phyloP scores from a whole-genome alignment of 2,888 invertebrate genomes.

The Drosophila formosana region DNA sequence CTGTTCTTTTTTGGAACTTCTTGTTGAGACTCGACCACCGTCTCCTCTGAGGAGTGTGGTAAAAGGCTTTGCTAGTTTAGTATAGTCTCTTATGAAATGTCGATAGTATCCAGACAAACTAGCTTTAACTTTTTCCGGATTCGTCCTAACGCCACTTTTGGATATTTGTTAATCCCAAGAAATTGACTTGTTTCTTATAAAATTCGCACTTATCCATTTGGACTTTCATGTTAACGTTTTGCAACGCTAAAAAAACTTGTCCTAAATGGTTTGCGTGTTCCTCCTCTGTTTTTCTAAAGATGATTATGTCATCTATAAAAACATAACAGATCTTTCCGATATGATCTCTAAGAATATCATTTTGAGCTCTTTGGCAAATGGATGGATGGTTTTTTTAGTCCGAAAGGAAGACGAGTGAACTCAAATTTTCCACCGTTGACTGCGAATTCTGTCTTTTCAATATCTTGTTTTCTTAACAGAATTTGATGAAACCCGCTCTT shows the following conservation, averaged over 20 bases:
- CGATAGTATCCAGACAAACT: no score
- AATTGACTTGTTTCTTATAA: background rate
- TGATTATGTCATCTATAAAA: background rate
- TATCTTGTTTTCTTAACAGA: conserved; percentile 4
- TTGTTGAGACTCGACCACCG: no score
- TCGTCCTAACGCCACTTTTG: no score
- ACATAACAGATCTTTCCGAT: background rate
- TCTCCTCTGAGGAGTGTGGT: no score
- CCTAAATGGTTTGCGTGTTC: background rate
- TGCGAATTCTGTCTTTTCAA: conserved; percentile 29
- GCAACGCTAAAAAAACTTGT: background rate
- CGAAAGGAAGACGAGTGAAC: background rate
- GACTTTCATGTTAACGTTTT: background rate
- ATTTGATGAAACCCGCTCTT: conserved; percentile 30
- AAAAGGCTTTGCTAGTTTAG: no score
- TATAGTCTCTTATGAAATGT: no score
- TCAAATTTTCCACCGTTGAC: background rate
- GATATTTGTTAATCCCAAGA: no score
- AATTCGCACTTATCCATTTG: background rate
- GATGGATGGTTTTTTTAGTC: background rate
- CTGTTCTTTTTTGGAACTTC: no score
- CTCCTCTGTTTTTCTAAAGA: background rate
- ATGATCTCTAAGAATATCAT: background rate
- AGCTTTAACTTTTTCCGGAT: no score
- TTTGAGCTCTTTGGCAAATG: background rate